These are phyloP conservation scores for Himalopsyche tibetana DNA, from an alignment of 2,888 invertebrate species.

Conservation along the genomic window DNA sequence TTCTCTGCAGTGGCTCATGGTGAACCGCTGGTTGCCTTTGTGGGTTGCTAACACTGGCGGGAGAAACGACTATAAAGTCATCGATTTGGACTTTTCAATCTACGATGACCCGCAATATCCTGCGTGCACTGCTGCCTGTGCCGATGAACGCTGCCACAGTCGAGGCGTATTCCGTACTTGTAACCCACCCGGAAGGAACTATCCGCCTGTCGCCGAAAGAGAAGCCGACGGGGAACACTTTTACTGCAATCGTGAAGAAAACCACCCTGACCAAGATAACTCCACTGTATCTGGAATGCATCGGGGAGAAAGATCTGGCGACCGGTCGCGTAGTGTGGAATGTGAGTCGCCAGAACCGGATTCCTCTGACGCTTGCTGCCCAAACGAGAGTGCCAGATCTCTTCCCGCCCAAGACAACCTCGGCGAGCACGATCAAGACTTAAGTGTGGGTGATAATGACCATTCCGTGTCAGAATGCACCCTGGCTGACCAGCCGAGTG, in stretches of 20 bases:
- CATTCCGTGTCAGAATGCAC: conserved; percentile 60
- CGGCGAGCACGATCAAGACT: conserved; percentile 63
- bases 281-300: conserved; percentile 5
- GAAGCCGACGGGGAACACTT: conserved; percentile 42
- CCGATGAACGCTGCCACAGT: conserved; percentile 59
- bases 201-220: conserved; percentile 46
- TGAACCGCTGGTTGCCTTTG: conserved; percentile 81
- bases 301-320: not conserved
- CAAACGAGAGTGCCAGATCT: conserved; percentile 43
- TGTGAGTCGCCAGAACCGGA: conserved; percentile 62
- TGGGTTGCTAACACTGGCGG: conserved; percentile 78
- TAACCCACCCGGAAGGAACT: conserved; percentile 59
- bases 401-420: conserved; percentile 59
- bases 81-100: conserved; percentile 72
- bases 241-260: not conserved
- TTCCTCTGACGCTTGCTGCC: conserved; percentile 46
- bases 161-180: conserved; percentile 58
- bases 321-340: conserved; percentile 46
- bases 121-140: conserved; percentile 62
- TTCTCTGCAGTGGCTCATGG: conserved; percentile 81
- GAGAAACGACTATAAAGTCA: conserved; percentile 76
- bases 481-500: conserved; percentile 52
- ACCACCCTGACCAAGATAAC: not conserved
- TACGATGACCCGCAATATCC: conserved; percentile 67
- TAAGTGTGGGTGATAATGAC: conserved; percentile 63